Percentiles rank a stretch among this genome's conserved stretches.
These are phyloP conservation scores for Zaprionus davidi DNA, from an alignment of 1,140 invertebrate genomes.

Conservation along the genomic window DNA sequence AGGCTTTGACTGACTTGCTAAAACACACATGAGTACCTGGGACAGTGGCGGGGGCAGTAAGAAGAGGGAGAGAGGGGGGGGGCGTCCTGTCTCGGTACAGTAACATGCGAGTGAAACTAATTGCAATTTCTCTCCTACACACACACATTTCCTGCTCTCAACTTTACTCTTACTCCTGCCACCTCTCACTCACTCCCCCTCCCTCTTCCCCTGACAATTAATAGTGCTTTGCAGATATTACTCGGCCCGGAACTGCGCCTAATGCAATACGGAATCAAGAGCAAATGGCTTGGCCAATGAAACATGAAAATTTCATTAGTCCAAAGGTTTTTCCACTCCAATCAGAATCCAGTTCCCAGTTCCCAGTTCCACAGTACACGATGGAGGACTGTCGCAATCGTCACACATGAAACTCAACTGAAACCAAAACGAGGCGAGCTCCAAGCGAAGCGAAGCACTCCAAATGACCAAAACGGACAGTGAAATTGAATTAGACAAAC, in stretches of 20 bases:
- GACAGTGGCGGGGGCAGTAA: background rate
- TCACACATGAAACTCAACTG: conserved; percentile 47
- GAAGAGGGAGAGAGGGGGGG: background rate
- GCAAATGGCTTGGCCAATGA: conserved; percentile 65
- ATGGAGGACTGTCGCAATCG: conserved; percentile 38
- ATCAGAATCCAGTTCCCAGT: background rate
- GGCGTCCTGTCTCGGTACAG: background rate
- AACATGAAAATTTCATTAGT: conserved; percentile 80
- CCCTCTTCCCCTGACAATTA: conserved; percentile 52
- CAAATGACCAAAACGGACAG: conserved; percentile 68
- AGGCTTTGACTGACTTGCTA: conserved; percentile 9
- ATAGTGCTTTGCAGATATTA: conserved; percentile 33
- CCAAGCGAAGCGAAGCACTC: background rate
- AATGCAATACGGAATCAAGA: conserved; percentile 35
- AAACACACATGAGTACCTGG: background rate
- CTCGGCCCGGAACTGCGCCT: conserved; percentile 37
- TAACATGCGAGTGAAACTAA: conserved; percentile 53
- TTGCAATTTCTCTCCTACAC: conserved; percentile 56
- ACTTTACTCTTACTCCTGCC: background rate
- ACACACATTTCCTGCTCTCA: background rate
- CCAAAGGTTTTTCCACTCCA: conserved; percentile 22
- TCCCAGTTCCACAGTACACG: no score
- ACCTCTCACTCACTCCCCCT: no score
- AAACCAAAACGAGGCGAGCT: background rate
- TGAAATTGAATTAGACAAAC: conserved; percentile 77